These are phyloP conservation scores for Calliphora vomitoria DNA, from an alignment of 2,888 invertebrate genomes.

Conservation along the genomic window DNA sequence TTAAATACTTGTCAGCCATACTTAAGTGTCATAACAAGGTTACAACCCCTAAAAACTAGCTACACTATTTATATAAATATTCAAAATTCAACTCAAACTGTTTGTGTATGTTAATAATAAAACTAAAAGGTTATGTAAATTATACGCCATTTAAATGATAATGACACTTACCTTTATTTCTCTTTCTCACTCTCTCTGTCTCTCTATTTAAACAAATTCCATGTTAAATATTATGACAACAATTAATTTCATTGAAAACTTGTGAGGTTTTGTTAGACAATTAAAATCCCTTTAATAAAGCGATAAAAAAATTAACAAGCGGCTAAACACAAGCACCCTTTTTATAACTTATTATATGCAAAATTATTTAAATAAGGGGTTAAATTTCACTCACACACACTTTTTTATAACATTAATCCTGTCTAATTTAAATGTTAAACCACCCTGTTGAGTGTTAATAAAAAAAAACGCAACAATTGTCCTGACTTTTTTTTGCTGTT, in stretches of 20 bases:
- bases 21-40: slow-evolving; percentile 39
- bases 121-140: slow-evolving; percentile 76
- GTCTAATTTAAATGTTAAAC: slow-evolving; percentile 31
- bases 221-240: slow-evolving; percentile 66
- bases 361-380: slow-evolving; percentile 70
- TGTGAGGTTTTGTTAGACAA: slow-evolving; percentile 50
- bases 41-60: slow-evolving; percentile 58
- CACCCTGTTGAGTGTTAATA: slow-evolving; percentile 45
- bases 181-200: too few species aligned
- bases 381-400: not conserved
- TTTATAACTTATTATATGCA: slow-evolving; percentile 58
- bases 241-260: slow-evolving; percentile 53
- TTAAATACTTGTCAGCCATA: slow-evolving; percentile 53
- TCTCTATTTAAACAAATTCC: not conserved
- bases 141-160: slow-evolving; percentile 71
- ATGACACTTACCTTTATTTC: slow-evolving; percentile 56
- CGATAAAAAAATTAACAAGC: slow-evolving; percentile 23
- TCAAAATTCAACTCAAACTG: slow-evolving; percentile 38
- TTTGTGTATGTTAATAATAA: slow-evolving; percentile 12
- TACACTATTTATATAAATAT: slow-evolving; percentile 7
- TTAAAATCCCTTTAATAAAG: slow-evolving; percentile 34
- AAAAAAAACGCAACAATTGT: slow-evolving; percentile 54
- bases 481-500: not conserved
- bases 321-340: slow-evolving; percentile 55
- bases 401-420: not conserved